Percentiles rank a stretch among this genome's conserved stretches.
These are phyloP conservation scores for Cricetomys ansorgei DNA, from an alignment of 2,113 vertebrate species.

Conservation along the genomic window DNA sequence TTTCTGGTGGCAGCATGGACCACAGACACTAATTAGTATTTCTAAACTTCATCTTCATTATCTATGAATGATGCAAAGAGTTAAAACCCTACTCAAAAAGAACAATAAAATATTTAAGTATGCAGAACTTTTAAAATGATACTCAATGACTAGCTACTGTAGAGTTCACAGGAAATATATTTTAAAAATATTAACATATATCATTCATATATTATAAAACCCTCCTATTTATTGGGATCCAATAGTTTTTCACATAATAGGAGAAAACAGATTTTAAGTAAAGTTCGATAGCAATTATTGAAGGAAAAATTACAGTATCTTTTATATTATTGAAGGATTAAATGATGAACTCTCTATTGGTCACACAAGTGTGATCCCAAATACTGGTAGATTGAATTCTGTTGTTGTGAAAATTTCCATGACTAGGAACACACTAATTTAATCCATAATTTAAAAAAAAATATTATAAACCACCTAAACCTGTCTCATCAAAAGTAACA, in stretches of 20 bases:
- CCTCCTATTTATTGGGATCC: not conserved
- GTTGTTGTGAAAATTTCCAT: constrained; percentile 30
- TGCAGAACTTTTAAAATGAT: not conserved
- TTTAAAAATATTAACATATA: not conserved
- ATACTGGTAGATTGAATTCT: not conserved
- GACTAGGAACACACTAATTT: not conserved
- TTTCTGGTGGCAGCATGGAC: no score
- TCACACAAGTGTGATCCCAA: not conserved
- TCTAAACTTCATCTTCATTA: not conserved
- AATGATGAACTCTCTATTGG: not conserved
- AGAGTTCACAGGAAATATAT: constrained; percentile 1
- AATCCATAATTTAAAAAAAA: not conserved
- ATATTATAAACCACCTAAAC: not conserved
- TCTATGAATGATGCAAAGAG: not conserved
- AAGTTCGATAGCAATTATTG: not conserved
- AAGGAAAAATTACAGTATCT: not conserved
- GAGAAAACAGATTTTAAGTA: constrained; percentile 1
- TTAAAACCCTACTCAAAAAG: not conserved
- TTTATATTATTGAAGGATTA: not conserved
- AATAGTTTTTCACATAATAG: not conserved
- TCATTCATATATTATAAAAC: not conserved
- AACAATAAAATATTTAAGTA: not conserved
- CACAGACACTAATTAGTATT: constrained; percentile 25
- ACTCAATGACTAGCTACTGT: not conserved
- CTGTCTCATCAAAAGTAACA: not conserved